phyloP scores from a whole-genome alignment of 2,888 invertebrate species.

The Phengaris arion region DNA sequence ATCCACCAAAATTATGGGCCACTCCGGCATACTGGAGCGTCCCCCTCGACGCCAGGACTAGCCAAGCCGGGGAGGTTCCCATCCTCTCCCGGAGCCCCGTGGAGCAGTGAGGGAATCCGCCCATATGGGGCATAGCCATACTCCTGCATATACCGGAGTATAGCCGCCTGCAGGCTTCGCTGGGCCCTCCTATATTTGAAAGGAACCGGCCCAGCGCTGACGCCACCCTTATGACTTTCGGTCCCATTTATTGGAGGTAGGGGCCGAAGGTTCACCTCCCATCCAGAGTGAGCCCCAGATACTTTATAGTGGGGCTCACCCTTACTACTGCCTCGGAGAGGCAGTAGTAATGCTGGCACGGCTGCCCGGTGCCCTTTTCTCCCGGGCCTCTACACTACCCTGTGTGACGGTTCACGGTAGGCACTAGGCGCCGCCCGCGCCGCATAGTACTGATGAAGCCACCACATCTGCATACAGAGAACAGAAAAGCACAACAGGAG shows the following conservation, averaged over 20 bases:
- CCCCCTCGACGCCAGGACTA: too few relatives aligned
- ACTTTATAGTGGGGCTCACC: not conserved
- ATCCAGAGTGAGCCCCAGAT: not conserved
- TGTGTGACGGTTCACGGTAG: too few relatives aligned
- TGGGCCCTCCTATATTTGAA: not conserved
- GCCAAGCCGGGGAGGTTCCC: too few relatives aligned
- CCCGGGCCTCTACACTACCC: not conserved
- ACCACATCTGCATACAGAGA: too few relatives aligned
- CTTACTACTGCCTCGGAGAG: not conserved
- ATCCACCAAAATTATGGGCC: too few relatives aligned
- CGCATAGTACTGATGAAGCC: too few relatives aligned
- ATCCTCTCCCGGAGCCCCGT: too few relatives aligned
- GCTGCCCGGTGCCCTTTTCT: not conserved
- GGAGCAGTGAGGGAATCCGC: not conserved
- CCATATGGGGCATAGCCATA: conserved; percentile 4
- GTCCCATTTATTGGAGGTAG: too few relatives aligned
- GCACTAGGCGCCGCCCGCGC: too few relatives aligned
- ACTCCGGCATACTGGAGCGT: too few relatives aligned
- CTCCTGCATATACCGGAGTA: not conserved
- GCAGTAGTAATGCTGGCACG: too few relatives aligned
- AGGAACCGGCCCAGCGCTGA: not conserved
- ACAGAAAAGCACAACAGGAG: too few relatives aligned
- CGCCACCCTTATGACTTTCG: not conserved
- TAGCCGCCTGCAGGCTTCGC: not conserved
- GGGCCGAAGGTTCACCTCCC: not conserved